Evolutionary conservation across 1,140 invertebrate genomes (phyloP), one percentile per base, ranked within the genome.

Genomic region (Mylabris phalerata): DNA sequence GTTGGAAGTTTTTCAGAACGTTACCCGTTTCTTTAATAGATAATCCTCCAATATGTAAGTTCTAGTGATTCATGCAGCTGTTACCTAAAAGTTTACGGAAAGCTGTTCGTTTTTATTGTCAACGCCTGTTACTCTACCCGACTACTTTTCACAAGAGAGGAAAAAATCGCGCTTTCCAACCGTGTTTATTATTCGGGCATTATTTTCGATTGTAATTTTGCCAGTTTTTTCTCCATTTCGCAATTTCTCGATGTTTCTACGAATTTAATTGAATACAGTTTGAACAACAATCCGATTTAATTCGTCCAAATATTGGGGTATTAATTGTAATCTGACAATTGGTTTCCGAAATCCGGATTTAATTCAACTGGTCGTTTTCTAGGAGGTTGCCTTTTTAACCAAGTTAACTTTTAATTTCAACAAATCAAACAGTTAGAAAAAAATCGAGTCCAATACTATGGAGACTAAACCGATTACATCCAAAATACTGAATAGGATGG

Each of bases 11-110:
- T 46, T 42, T 42, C n/a, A 25, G 25, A 50, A 50, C 24, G 48
- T 50, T 32, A 4, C 4, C 7, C 32, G 32, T 32, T 32, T 32
- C 32, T 32, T 32, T 32, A 50, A 50, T 50, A 50, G 48, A 54
- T 54, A 54, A 54, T 54, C 45, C 45, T 54, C 51, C 51, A 54
- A 54, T 54, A 54, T 54, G 51, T 54, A 54, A 54, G 51, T 54
- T 54, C 39, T 24, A 54, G 51, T 54, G 51, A 54, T 54, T 54
- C 51, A 54, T 25, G 38, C 51, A 54, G 51, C 51, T 54, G 51
- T 54, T 54, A 54, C 51, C 51, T 44, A 7, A 54, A 54, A 54
- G 42, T 54, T 54, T 32, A 32, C 32, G 32, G 7, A 45, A 32
- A 54, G 43, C 51, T 32, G 51, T 54, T 54, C 51, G 38, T 54